Evolutionary conservation across 2,888 invertebrate species (phyloP).

Genomic region (Sarcophaga variegata): DNA sequence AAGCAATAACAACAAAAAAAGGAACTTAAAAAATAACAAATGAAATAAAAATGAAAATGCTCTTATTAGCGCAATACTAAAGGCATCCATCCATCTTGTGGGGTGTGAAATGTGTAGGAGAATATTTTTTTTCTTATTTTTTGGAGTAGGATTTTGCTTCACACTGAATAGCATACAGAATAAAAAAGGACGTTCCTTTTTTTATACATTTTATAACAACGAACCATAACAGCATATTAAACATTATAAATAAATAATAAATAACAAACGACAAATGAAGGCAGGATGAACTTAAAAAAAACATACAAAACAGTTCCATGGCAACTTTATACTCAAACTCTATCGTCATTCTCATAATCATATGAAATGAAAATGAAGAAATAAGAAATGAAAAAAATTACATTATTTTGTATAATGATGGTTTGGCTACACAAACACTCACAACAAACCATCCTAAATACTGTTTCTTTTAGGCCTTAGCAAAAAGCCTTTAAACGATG

Average conservation of each 20-base stretch:
- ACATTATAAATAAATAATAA: conserved; percentile 64
- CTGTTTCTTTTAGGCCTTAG: background rate
- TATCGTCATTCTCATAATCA: conserved; percentile 6
- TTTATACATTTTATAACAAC: background rate
- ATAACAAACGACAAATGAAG: conserved; percentile 59
- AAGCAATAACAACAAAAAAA: conserved; percentile 8
- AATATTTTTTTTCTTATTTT: background rate
- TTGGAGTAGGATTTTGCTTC: background rate
- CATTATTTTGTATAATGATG: conserved; percentile 29
- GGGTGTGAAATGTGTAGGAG: conserved; percentile 25
- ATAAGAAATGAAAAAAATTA: conserved; percentile 18
- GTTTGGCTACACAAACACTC: background rate
- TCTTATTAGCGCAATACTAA: background rate
- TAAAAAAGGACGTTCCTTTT: conserved; percentile 26
- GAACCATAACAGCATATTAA: conserved; percentile 57
- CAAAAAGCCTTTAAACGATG: background rate
- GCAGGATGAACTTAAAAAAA: conserved; percentile 4
- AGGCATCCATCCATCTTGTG: background rate
- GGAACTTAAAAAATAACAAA: conserved; percentile 1
- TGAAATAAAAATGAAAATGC: conserved; percentile 8
- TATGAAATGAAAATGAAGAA: conserved; percentile 28
- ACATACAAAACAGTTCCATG: background rate
- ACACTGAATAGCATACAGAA: background rate
- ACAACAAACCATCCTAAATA: conserved; percentile 7
- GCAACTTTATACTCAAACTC: background rate